Evolutionary conservation across 1,140 invertebrate genomes (phyloP), one percentile per base, ranked within the genome.

Genomic region (Lerema accius): DNA sequence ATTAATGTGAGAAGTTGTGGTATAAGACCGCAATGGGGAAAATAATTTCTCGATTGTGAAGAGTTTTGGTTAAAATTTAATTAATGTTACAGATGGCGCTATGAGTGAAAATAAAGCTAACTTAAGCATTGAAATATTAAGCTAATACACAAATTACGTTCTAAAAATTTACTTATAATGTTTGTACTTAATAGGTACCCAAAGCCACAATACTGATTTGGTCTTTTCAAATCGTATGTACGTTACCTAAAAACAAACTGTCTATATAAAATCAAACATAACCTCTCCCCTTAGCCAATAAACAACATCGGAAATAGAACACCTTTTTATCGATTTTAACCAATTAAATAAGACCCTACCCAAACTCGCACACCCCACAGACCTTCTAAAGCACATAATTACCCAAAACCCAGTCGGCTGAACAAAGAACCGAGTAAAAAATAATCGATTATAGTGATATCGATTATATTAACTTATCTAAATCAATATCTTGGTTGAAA

Each of bases 401-500:
- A 76, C 64, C 68, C 23, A 49, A 64, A 69, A 65, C 43, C 23
- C 28, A 56, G 71, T 64, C 71, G 68, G 63, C 65, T 58, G 13
- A 13, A 46, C 26, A 28, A 58, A 59, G 55, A 23, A 42, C 4
- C 58, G 71, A 48, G 55, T 68, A 73, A 76, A 80, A 82, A 71
- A 64, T 65, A 77, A 79, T 82, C 76, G 73, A 85, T 78, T 76
- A 65, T 66, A 61, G 69, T 71, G 55, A 62, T 63, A 82, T 82
- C 79, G 72, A 84, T 86, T n/a, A n/a, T n/a, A n/a, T n/a, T 80
- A 82, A 69, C 70, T 82, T 85, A 87, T 87, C 80, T 83, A 74
- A 80, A 80, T 82, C 82, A 80, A 84, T 82, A 87, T 86, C 82
- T 73, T 28, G 51, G 63, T 63, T 63, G 49, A 73, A 76, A 75